Conservation (phyloP, 30 jellyfish, hydroid and myxozoan genomes). For the Cassiopea andromeda region DNA sequence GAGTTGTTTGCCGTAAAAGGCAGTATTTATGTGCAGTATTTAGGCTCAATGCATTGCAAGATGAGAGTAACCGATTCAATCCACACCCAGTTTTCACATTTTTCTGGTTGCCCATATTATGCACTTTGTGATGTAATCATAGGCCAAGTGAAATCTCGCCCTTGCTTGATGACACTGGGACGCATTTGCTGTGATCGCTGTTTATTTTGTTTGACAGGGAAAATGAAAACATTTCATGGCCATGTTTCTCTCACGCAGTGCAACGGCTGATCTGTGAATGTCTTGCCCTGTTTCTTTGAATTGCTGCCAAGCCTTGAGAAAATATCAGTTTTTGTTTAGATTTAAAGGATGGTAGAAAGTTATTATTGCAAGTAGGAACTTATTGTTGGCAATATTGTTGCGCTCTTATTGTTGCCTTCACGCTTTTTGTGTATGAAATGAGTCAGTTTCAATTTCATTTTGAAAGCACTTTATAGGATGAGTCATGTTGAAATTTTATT, state of each 20-base stretch:
- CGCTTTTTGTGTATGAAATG: neutral
- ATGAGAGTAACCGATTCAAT: neutral
- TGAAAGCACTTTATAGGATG: neutral
- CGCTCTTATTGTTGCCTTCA: neutral
- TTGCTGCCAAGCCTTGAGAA: neutral
- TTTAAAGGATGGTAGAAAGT: neutral
- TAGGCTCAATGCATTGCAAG: no score
- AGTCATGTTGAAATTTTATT: neutral
- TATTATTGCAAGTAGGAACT: neutral
- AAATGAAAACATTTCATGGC: neutral
- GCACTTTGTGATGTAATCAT: neutral
- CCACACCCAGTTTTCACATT: constrained; percentile 11
- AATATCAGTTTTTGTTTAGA: neutral
- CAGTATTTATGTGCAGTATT: neutral
- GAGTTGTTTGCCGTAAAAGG: neutral
- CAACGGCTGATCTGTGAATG: neutral
- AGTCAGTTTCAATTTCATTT: neutral
- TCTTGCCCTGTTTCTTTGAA: neutral
- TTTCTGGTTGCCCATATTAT: constrained; percentile 3
- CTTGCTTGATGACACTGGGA: neutral
- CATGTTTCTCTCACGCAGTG: neutral
- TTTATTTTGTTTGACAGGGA: neutral
- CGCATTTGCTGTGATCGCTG: neutral
- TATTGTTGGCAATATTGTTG: neutral
- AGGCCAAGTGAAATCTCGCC: neutral